These are phyloP conservation scores for Augiades crinisus DNA, from an alignment of 2,888 invertebrate genomes.

Conservation along the genomic window DNA sequence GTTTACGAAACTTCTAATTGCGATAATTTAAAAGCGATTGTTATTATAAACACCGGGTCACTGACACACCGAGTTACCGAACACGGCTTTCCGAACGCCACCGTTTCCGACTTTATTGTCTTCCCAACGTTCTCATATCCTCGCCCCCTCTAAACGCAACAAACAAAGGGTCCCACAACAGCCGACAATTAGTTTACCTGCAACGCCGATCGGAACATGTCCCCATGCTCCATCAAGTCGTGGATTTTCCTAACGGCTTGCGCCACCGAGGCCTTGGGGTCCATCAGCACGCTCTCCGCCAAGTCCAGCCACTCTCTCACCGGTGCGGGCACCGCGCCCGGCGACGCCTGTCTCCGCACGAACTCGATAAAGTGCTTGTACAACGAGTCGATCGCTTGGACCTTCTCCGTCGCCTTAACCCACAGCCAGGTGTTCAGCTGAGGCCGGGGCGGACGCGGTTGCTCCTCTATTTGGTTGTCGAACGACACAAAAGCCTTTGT, in stretches of 20 bases:
- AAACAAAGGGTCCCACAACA: neutral
- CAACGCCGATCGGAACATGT: constrained; percentile 83
- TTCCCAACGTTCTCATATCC: constrained; percentile 28
- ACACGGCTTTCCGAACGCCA: constrained; percentile 30
- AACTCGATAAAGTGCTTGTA: constrained; percentile 85
- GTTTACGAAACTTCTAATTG: neutral
- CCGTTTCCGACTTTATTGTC: constrained; percentile 27
- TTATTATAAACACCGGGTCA: constrained; percentile 37
- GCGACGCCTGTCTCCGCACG: constrained; percentile 65
- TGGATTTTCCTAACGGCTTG: constrained; percentile 81
- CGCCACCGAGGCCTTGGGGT: constrained; percentile 81
- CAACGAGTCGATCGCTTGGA: constrained; percentile 83
- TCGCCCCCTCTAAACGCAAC: constrained; percentile 18
- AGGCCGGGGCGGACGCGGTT: constrained; percentile 50
- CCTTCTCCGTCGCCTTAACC: constrained; percentile 82
- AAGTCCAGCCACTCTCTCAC: constrained; percentile 81
- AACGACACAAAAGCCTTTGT: constrained; percentile 81
- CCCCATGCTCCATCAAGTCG: constrained; percentile 82
- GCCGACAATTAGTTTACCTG: constrained; percentile 76
- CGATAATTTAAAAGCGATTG: constrained; percentile 3
- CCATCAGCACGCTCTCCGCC: constrained; percentile 83
- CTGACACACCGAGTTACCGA: constrained; percentile 34
- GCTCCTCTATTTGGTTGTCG: constrained; percentile 71
- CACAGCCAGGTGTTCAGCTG: constrained; percentile 81
- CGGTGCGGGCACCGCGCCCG: constrained; percentile 62